Evolutionary conservation across 2,888 invertebrate species (phyloP), one percentile per base, ranked within the genome.

Genomic region (Troides helena): DNA sequence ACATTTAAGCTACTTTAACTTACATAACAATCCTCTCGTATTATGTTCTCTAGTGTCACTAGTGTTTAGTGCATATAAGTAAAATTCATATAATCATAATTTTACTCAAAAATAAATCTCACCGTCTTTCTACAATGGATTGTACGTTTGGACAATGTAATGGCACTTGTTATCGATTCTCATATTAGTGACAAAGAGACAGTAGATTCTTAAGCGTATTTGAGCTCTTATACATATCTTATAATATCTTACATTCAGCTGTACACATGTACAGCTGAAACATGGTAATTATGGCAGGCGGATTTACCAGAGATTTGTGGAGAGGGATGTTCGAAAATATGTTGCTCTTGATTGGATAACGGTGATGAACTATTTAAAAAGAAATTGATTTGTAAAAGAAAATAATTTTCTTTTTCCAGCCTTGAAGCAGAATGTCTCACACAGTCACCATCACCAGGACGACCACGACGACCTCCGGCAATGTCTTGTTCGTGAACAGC

Each of bases 381-480:
- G 8, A 12, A 46, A 18, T 17, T 21, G 1, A 18, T 50, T 14
- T 50, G 50, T 50, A 50, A 50, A 50, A 17, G 10, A 5, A 50
- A 30, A 17, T 17, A 50, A 5, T 63, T 68, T 39, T 39, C 14
- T 39, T 59, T 61, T 73, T 73, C 75, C 78, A 72, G 63, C 80
- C 81, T 76, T 72, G 68, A 65, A 25, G 71, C 76, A 95, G 88
- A 78, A 98, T 98, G 98, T 97, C 97, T 74, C 97, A 98, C 89
- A 94, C 96, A 53, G 96, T 98, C 77, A 98, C 97, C 62, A 96
- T 98, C 71, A 97, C 97, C 43, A 93, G 97, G 80, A 97, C 96
- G 46, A 97, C 97, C 66, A 96, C 96, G 72, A 95, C 96, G 14
- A 94, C 95, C 36, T 94, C 95, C 43, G 96, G 97, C 25, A 95